Percentiles rank a stretch among this genome's conserved stretches.
Evolutionary conservation across 1,140 invertebrate genomes (phyloP).

Genomic region (Papilio machaon): DNA sequence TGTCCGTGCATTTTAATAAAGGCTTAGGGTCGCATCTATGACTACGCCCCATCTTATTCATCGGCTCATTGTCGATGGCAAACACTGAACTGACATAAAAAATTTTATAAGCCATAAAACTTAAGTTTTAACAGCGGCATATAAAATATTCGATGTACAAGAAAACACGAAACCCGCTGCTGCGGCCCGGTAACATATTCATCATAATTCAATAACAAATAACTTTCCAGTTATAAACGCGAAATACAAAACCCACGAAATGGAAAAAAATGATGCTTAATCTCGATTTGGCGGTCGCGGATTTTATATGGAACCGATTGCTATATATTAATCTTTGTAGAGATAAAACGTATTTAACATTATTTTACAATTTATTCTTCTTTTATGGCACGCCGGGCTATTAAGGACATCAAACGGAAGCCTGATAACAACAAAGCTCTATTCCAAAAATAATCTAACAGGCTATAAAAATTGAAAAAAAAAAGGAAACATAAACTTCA

Average conservation of each 20-base stretch:
- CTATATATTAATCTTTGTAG: constrained; percentile 67
- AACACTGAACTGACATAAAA: constrained; percentile 33
- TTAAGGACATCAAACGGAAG: constrained; percentile 75
- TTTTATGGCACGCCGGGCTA: constrained; percentile 65
- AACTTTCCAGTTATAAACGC: constrained; percentile 47
- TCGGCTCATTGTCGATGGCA: constrained; percentile 28
- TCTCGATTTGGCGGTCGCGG: constrained; percentile 49
- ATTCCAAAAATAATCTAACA: constrained; percentile 70
- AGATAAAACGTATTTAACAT: constrained; percentile 67
- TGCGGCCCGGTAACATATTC: constrained; percentile 11
- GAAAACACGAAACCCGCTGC: constrained; percentile 13
- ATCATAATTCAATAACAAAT: constrained; percentile 44
- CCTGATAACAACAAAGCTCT: constrained; percentile 53
- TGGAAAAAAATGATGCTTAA: constrained; percentile 52
- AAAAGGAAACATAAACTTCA: constrained; percentile 53
- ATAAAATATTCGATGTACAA: constrained; percentile 29
- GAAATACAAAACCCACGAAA: constrained; percentile 52
- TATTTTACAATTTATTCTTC: constrained; percentile 61
- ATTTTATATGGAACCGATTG: constrained; percentile 56
- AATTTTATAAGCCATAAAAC: constrained; percentile 28
- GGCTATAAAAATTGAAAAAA: constrained; percentile 62
- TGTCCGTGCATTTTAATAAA: constrained; percentile 78
- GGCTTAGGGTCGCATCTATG: constrained; percentile 51
- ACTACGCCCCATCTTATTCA: constrained; percentile 24
- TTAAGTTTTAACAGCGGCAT: constrained; percentile 26